Base-by-base conservation (phyloP, 92 coral and sea anemone genomes). In the Epizoanthus rinbou region DNA sequence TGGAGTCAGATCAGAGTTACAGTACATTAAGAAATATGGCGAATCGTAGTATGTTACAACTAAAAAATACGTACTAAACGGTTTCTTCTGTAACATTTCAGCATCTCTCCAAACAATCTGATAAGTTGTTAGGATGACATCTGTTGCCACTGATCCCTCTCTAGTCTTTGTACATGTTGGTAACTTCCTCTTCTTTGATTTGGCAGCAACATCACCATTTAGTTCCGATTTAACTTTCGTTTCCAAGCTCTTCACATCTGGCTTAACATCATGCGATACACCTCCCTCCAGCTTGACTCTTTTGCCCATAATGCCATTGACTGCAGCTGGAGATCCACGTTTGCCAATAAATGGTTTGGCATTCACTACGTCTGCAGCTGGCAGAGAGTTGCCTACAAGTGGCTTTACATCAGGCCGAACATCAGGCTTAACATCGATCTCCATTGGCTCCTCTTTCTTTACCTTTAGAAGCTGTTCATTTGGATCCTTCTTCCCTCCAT, bases 81-180 rank as follows among this genome's bases (percentile, higher is more conserved):
- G 82, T 50, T 75, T 84, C 66, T 75, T 84, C 64, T 75, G 83
- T n/a, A 84, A 66, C 43, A 74, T 54, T 2, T 57, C 64, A 0
- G 64, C 52, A 75, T 84, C 87, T 23, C 87, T 41, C 87, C 83
- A 75, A 22, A 74, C 69, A 28, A 84, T 57, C 68, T 80, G 79
- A 80, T 84, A 84, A 10, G 87, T 84, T 47, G 87, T 84, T 39
- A 84, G 53, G 21, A 84, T 84, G 33, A 84, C 69, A 35, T 64
- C 59, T 13, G 65, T 13, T 2, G 37, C 52, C 22, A 74, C 35
- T 8, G 82, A 70, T 50, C 8, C 47, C 22, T 43, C 57, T 4
- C 16, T 21, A 14, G 18, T 18, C 75, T 43, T 70, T 45, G 54
- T 70, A 24, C 57, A 14, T 16, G 18, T 70, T 70, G 57, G 57